Percentiles rank a stretch among this genome's conserved stretches.
phyloP scores from a whole-genome alignment of 2,888 invertebrate genomes.

The Holacanthella duospinosa region DNA sequence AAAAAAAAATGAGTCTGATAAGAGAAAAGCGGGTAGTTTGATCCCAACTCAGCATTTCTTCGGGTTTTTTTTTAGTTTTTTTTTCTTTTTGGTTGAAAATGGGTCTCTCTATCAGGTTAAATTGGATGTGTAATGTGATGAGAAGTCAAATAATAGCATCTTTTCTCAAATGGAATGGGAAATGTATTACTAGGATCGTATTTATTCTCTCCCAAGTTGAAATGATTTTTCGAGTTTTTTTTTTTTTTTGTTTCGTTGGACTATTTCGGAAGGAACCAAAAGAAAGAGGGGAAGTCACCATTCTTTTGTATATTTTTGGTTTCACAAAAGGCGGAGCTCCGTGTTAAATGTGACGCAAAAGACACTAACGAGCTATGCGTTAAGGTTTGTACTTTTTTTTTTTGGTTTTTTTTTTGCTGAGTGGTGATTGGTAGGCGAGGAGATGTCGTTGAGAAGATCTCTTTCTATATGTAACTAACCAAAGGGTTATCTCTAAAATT shows the following conservation, averaged over 20 bases:
- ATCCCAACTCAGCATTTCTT: background rate
- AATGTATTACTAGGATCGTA: background rate
- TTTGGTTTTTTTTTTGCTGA: background rate
- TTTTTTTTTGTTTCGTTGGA: background rate
- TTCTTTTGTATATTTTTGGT: conserved; percentile 27
- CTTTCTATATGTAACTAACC: background rate
- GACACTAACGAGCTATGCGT: conserved; percentile 29
- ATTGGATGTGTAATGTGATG: conserved; percentile 5
- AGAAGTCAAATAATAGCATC: background rate
- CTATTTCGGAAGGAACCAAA: no score
- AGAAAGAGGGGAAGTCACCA: conserved; percentile 15
- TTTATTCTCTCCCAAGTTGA: background rate
- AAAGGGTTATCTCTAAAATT: background rate
- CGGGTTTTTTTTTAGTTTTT: no score
- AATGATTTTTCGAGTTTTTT: no score
- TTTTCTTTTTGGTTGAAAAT: background rate
- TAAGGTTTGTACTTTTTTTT: background rate
- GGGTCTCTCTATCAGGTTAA: background rate
- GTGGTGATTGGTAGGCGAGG: conserved; percentile 23
- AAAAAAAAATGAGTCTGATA: background rate
- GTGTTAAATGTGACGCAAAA: conserved; percentile 28
- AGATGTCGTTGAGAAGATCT: background rate
- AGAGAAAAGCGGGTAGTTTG: background rate
- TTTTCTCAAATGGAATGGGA: background rate
- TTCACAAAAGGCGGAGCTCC: conserved; percentile 31